Percentiles rank a stretch among this genome's conserved stretches.
Evolutionary conservation across 2,888 invertebrate species (phyloP).

Genomic region (Temnothorax rugatulus): DNA sequence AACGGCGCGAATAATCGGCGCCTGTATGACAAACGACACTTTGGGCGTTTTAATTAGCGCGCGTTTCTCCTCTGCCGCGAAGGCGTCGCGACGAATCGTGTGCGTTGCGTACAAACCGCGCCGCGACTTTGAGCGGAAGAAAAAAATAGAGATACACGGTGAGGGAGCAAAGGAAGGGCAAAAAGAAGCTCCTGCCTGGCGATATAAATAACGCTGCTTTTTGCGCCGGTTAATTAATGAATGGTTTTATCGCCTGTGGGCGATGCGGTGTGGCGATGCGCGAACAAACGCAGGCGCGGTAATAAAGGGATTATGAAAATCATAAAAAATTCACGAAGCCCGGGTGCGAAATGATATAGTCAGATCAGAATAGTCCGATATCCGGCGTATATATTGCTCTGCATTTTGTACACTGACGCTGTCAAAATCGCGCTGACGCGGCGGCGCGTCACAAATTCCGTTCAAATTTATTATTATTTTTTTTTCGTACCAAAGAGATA

Average conservation of each 20-base stretch:
- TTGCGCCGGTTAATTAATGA: constrained; percentile 42
- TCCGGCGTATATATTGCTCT: neutral
- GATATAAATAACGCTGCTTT: constrained; percentile 39
- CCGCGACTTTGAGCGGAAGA: neutral
- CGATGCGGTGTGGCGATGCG: neutral
- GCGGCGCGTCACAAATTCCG: neutral
- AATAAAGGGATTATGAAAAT: constrained; percentile 47
- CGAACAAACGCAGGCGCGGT: constrained; percentile 18
- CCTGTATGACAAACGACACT: constrained; percentile 24
- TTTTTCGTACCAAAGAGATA: neutral
- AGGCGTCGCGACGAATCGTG: neutral
- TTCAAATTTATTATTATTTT: neutral
- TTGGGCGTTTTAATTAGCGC: constrained; percentile 41
- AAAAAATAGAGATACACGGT: neutral
- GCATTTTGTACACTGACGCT: constrained; percentile 30
- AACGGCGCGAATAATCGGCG: constrained; percentile 48
- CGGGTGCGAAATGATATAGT: constrained; percentile 36
- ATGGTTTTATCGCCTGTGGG: constrained; percentile 24
- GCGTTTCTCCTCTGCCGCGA: neutral
- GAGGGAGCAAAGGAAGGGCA: neutral
- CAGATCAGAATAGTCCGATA: neutral
- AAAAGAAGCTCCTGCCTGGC: neutral
- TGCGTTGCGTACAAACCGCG: neutral
- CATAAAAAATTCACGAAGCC: constrained; percentile 25
- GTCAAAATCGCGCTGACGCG: neutral